phyloP scores from a whole-genome alignment of 2,113 vertebrate species.

The Ptilorrhoa leucosticta region DNA sequence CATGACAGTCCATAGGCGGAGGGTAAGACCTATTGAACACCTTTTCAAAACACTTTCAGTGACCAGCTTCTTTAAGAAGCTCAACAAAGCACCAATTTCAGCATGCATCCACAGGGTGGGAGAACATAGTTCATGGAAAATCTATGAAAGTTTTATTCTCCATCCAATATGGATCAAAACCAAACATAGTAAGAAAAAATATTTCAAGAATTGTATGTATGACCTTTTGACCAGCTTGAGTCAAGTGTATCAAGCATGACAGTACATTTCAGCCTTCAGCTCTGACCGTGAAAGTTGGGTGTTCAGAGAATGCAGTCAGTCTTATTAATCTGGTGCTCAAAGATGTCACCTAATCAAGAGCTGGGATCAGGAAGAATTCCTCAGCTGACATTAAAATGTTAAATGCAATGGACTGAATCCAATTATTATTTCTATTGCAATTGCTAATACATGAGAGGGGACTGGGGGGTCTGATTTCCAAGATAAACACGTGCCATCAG shows the following conservation, averaged over 20 bases:
- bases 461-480: background rate
- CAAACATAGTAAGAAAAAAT: background rate
- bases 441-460: background rate
- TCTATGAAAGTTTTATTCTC: background rate
- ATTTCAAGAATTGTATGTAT: background rate
- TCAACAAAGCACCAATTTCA: background rate
- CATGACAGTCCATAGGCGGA: background rate
- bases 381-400: background rate
- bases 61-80: background rate
- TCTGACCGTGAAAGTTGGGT: fast-evolving
- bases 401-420: conserved; percentile 5
- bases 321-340: background rate
- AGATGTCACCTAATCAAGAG: background rate
- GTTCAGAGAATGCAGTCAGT: background rate
- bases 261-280: background rate
- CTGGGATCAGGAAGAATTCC: background rate
- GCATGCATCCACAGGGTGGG: background rate
- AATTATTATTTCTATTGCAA: conserved; percentile 31
- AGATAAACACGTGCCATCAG: background rate
- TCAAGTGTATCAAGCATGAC: background rate
- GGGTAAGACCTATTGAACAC: background rate
- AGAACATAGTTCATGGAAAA: background rate
- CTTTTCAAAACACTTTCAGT: background rate
- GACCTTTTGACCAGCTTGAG: background rate
- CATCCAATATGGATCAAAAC: background rate